phyloP scores from a whole-genome alignment of 2,113 vertebrate genomes.

The Syrrhaptes paradoxus region DNA sequence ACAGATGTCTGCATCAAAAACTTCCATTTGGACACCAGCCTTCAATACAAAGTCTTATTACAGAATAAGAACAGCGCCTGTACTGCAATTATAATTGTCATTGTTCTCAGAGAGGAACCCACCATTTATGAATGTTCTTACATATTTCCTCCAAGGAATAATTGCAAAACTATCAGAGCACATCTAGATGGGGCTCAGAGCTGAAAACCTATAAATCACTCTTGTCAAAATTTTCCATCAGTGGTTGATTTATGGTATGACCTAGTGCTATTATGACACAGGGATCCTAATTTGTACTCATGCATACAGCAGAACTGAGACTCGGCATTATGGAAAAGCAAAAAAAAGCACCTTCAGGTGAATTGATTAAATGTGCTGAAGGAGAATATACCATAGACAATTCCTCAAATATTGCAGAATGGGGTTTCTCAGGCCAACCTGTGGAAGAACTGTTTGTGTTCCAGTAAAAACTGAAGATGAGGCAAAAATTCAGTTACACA shows the following conservation, averaged over 20 bases:
- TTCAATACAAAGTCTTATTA: neutral
- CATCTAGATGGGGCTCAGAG: slow-evolving; percentile 31
- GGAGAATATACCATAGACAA: neutral
- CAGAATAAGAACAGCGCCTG: slow-evolving; percentile 21
- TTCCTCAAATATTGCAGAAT: neutral
- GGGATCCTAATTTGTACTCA: slow-evolving; percentile 27
- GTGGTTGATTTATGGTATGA: slow-evolving; percentile 48
- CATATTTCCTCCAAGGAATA: slow-evolving; percentile 48
- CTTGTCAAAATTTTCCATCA: slow-evolving; percentile 34
- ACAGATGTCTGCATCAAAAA: slow-evolving; percentile 27
- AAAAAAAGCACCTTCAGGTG: neutral
- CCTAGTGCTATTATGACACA: neutral
- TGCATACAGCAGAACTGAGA: neutral
- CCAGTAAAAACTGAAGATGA: neutral
- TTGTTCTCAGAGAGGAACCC: slow-evolving; percentile 58
- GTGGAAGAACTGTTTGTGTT: neutral
- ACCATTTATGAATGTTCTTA: slow-evolving; percentile 37
- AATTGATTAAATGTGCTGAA: neutral
- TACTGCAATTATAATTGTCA: slow-evolving; percentile 9
- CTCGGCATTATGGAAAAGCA: neutral
- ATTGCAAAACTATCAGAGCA: slow-evolving; percentile 50
- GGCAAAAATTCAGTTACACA: neutral
- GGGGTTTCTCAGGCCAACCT: neutral
- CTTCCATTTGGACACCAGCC: slow-evolving; percentile 43
- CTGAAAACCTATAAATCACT: slow-evolving; percentile 55